These are phyloP conservation scores for Melanotaenia trifasciata DNA, from an alignment of 2,797 vertebrate species.

Conservation along the genomic window DNA sequence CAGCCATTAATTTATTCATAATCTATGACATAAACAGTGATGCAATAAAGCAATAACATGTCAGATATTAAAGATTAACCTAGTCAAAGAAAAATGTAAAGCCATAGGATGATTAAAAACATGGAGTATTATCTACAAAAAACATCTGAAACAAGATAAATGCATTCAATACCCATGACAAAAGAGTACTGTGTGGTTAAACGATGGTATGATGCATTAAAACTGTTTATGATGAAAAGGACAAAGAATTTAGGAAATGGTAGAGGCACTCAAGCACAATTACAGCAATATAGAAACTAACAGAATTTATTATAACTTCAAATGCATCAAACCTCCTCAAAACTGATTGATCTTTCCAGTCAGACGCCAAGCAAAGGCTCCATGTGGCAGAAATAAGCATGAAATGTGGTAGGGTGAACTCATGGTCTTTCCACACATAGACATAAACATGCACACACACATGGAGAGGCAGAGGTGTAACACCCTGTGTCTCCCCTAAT, in stretches of 20 bases:
- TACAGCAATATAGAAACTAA: not conserved
- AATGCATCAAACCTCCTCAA: constrained; percentile 37
- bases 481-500: constrained; percentile 77
- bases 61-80: not conserved
- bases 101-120: not conserved
- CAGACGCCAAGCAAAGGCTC: constrained; percentile 12
- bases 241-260: not conserved
- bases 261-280: not conserved
- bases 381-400: constrained; percentile 40
- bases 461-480: constrained; percentile 57
- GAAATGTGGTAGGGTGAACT: constrained; percentile 28
- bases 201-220: not conserved
- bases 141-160: not conserved
- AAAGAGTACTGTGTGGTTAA: not conserved
- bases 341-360: constrained; percentile 26
- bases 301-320: constrained; percentile 14
- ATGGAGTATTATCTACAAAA: not conserved
- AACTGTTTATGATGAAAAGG: not conserved
- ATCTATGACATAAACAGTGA: not conserved
- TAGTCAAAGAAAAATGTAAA: not conserved
- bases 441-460: constrained; percentile 2
- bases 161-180: not conserved
- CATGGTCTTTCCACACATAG: constrained; percentile 24
- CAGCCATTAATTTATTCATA: not conserved
- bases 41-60: not conserved